Conservation (phyloP, 1,140 invertebrate species). For the Melitaea cinxia region DNA sequence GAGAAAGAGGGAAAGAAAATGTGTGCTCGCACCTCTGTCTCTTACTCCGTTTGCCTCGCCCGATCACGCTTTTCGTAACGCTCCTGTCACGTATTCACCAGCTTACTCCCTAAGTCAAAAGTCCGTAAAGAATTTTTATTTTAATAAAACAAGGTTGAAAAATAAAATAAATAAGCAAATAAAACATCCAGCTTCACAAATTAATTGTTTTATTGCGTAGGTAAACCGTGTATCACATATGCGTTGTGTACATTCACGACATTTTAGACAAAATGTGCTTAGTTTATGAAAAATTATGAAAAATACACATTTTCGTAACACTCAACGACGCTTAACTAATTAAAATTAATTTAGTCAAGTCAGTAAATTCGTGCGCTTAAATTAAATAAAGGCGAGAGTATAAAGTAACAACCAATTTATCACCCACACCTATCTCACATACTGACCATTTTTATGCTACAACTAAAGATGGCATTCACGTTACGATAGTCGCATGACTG, state of each 20-base stretch:
- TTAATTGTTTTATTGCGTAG: conserved; percentile 75
- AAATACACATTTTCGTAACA: conserved; percentile 67
- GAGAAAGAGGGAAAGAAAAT: no score
- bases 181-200: conserved; percentile 58
- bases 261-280: conserved; percentile 76
- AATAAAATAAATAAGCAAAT: conserved; percentile 28
- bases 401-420: conserved; percentile 57
- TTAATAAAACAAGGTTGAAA: background rate
- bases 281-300: conserved; percentile 71
- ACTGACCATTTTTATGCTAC: conserved; percentile 21
- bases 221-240: conserved; percentile 79
- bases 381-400: conserved; percentile 57
- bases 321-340: conserved; percentile 63
- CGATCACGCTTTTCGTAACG: no score
- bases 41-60: no score
- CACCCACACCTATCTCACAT: conserved; percentile 5
- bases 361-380: conserved; percentile 51
- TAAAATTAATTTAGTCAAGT: conserved; percentile 46
- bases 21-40: no score
- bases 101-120: no score
- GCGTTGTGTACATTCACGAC: conserved; percentile 75
- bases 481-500: background rate
- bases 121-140: no score
- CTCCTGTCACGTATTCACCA: no score
- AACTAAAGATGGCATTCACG: background rate